phyloP scores from a whole-genome alignment of 92 coral and sea anemone species.

The Paragorgia papillata region DNA sequence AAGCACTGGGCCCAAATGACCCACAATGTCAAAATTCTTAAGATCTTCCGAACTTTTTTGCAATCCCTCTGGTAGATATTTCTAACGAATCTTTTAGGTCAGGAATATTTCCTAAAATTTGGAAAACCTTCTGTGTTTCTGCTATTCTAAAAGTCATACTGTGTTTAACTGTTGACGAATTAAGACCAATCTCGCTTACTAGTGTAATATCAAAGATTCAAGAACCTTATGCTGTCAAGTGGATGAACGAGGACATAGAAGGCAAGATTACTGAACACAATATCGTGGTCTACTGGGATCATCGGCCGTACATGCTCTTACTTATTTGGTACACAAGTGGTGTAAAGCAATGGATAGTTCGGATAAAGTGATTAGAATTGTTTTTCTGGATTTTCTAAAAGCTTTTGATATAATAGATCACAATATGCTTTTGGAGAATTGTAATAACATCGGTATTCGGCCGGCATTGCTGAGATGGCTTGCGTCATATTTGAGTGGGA shows the following conservation, averaged over 20 bases:
- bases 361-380: neutral
- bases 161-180: neutral
- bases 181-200: constrained; percentile 10
- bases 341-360: neutral
- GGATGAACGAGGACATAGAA: constrained; percentile 3
- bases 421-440: neutral
- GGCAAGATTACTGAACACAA: neutral
- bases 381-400: neutral
- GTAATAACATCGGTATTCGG: neutral
- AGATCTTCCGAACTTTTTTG: neutral
- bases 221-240: neutral
- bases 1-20: constrained; percentile 20
- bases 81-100: neutral
- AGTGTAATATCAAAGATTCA: constrained; percentile 6
- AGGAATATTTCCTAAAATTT: neutral
- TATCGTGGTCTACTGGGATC: constrained; percentile 4
- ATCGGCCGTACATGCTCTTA: neutral
- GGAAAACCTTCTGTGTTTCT: neutral
- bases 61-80: constrained; percentile 9
- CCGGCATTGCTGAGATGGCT: constrained; percentile 4
- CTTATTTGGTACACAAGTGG: neutral
- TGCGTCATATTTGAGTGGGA: neutral
- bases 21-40: constrained; percentile 6
- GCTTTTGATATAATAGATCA: constrained; percentile 13
- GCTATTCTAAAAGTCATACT: neutral